Evolutionary conservation across 2,113 vertebrate genomes (phyloP).

Genomic region (Podarcis muralis): DNA sequence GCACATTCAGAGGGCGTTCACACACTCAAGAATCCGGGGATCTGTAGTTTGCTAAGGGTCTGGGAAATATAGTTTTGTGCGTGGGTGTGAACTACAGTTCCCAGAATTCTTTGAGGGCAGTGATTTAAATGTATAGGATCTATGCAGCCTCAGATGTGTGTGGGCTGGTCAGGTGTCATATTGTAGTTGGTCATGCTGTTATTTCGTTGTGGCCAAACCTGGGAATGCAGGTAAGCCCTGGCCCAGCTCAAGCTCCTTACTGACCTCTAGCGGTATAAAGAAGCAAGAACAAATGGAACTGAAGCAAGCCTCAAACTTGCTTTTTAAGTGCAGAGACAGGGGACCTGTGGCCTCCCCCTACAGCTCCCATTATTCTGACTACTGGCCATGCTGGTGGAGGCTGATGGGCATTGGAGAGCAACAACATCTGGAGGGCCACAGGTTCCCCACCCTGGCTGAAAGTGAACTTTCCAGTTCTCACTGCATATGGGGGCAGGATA

Average conservation of each 20-base stretch:
- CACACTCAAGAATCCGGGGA: no score
- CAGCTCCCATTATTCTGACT: not conserved
- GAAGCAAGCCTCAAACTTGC: not conserved
- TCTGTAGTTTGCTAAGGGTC: no score
- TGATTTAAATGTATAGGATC: no score
- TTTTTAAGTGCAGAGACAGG: not conserved
- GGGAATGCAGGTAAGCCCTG: not conserved
- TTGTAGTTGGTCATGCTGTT: no score
- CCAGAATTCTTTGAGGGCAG: no score
- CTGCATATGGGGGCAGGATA: not conserved
- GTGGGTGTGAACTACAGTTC: no score
- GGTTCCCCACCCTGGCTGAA: not conserved
- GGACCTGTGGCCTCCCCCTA: not conserved
- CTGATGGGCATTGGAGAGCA: not conserved
- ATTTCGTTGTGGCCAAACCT: no score
- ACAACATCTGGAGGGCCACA: not conserved
- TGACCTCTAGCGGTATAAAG: constrained; percentile 13
- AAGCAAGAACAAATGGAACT: not conserved
- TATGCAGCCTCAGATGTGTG: no score
- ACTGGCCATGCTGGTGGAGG: not conserved
- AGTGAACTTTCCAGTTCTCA: not conserved
- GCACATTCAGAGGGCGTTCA: no score
- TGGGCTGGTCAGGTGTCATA: no score
- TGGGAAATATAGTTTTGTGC: no score
- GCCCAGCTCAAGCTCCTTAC: not conserved